Conservation (phyloP, 2,888 invertebrate genomes). For the Agonopterix heracliana region DNA sequence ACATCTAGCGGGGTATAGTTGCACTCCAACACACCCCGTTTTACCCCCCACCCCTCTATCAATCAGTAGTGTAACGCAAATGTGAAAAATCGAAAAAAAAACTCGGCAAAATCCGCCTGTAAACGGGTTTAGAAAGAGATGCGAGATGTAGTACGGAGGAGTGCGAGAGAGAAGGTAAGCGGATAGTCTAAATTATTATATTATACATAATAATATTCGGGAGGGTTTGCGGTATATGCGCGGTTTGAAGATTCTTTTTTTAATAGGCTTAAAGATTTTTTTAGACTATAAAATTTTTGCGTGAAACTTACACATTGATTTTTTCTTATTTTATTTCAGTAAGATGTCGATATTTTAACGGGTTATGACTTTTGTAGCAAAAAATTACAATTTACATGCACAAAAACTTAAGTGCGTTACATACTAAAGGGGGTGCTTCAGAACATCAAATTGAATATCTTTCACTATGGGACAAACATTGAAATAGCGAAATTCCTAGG, state of each 20-base stretch:
- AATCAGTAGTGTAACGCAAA: conserved; percentile 49
- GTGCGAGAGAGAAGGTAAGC: conserved; percentile 25
- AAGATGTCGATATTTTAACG: no score
- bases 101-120: conserved; percentile 31
- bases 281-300: neutral
- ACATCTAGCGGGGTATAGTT: conserved; percentile 12
- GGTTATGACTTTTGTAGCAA: no score
- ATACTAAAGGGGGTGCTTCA: no score
- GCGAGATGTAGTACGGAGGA: conserved; percentile 15
- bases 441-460: no score
- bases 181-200: conserved; percentile 63
- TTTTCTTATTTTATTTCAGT: no score
- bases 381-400: no score
- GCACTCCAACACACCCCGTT: conserved; percentile 9
- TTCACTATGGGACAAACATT: no score
- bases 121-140: conserved; percentile 36
- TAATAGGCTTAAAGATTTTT: no score
- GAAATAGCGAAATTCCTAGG: no score
- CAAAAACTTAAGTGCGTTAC: no score
- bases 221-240: conserved; percentile 33
- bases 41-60: conserved; percentile 23
- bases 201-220: conserved; percentile 63
- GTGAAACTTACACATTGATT: neutral
- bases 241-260: conserved; percentile 19
- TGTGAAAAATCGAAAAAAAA: conserved; percentile 49